A percentile compares a stretch with the other conserved stretches of the same genome.
These are phyloP conservation scores for Drosophila merina DNA, from an alignment of 2,888 invertebrate species.

Conservation along the genomic window DNA sequence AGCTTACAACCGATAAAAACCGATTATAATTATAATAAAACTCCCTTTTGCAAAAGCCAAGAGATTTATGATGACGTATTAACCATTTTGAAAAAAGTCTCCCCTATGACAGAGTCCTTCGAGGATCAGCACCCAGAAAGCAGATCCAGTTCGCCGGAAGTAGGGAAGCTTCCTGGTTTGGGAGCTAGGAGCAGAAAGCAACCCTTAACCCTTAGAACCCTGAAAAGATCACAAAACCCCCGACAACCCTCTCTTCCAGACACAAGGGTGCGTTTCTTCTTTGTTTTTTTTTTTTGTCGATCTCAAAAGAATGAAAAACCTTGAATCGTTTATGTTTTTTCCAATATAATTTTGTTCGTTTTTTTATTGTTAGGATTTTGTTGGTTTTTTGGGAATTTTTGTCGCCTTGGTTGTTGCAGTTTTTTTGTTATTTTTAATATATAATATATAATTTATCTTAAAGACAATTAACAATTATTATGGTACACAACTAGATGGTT, in stretches of 20 bases:
- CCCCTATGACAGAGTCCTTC: not conserved
- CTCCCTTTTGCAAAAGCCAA: not conserved
- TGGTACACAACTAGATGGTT: constrained; percentile 50
- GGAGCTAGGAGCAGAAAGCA: constrained; percentile 5
- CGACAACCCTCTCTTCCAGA: not conserved
- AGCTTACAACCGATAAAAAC: too few relatives aligned
- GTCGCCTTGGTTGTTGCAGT: constrained; percentile 20
- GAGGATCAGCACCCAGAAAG: constrained; percentile 19
- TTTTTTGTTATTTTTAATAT: constrained; percentile 32
- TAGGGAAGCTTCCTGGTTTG: constrained; percentile 19
- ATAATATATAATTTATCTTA: constrained; percentile 73
- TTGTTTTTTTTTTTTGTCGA: too few relatives aligned
- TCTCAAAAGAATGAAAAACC: constrained; percentile 18
- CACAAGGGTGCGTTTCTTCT: constrained; percentile 1
- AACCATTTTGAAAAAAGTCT: constrained; percentile 4
- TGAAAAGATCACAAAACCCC: constrained; percentile 14
- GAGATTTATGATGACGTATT: constrained; percentile 1
- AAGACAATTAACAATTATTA: constrained; percentile 70
- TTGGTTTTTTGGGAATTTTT: constrained; percentile 26
- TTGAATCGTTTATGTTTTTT: constrained; percentile 40
- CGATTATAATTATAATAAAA: too few relatives aligned
- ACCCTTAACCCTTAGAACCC: not conserved
- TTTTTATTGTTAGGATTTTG: constrained; percentile 43
- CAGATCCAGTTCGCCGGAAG: constrained; percentile 38
- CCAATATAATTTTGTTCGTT: constrained; percentile 45